Evolutionary conservation across 2,113 vertebrate species (phyloP), one percentile per base, ranked within the genome.

Genomic region (Romanogobio albipinnatus): DNA sequence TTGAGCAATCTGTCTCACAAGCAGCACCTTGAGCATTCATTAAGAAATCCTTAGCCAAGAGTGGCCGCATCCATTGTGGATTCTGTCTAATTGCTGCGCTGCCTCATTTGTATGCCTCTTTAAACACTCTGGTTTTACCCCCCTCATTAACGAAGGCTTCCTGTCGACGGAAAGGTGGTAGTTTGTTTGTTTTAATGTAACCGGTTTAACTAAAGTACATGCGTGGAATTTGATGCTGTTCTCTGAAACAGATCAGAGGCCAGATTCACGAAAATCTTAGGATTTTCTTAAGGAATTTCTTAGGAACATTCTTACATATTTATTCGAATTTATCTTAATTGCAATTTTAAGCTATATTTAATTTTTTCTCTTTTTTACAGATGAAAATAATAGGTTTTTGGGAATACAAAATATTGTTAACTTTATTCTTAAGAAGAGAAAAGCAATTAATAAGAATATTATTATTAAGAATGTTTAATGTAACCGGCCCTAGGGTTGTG

Each of bases 91-190:
- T 85, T 87, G 56, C 77, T 61, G 39, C 68, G 14, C 68, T 26
- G 26, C 53, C 79, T 84, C 87, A 86, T 88, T 85, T 84, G 81
- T 81, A 86, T 88, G 87, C 86, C 84, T 83, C 76, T 84, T 89
- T 80, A 87, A 87, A 76, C 68, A 36, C 53, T 76, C 33, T 36
- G 76, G 87, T 81, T 86, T 84, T 56, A 80, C 68, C 68, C 79
- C 64, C 53, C 80, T 66, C 81, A 61, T 83, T 76, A 83, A 82
- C 26, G 0, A 29, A 56, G 51, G 58, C 17, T 53, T 62, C 59
- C 68, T 61, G 66, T 83, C 59, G 14, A 61, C 36, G 5, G 61
- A 61, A 74, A 49, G 47, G 49, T 76, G 84, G 84, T 71, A 24
- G 49, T 62, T 86, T 78, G 82, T 74, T 82, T 86, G 56, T 84